Evolutionary conservation across 2,888 invertebrate genomes (phyloP).

Genomic region (Meandrusa payeni): DNA sequence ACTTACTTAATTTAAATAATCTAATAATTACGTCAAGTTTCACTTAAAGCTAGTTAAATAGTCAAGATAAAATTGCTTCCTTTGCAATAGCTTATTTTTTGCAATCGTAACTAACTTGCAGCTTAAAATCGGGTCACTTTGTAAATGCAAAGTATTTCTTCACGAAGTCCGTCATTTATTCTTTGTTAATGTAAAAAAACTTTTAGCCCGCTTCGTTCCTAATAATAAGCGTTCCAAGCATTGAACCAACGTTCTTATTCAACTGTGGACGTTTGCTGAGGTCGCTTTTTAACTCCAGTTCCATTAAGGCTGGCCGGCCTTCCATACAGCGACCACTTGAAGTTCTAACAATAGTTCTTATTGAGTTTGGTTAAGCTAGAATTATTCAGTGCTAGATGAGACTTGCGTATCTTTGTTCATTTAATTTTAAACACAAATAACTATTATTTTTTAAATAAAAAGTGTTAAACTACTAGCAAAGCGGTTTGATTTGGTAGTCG

Average conservation of each 20-base stretch:
- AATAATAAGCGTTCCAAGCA: conserved; percentile 16
- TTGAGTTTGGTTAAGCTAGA: conserved; percentile 5
- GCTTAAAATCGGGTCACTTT: conserved; percentile 15
- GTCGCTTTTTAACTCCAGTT: conserved; percentile 16
- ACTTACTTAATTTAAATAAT: too few species aligned
- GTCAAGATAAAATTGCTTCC: too few species aligned
- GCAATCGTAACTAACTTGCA: too few species aligned
- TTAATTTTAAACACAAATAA: too few species aligned
- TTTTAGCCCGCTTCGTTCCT: conserved; percentile 5
- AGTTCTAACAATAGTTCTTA: conserved; percentile 10
- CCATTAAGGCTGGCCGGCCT: neutral
- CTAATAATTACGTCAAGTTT: too few species aligned
- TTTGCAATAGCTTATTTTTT: too few species aligned
- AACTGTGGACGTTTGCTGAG: conserved; percentile 11
- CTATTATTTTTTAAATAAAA: too few species aligned
- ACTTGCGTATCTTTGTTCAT: too few species aligned
- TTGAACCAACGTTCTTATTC: conserved; percentile 18
- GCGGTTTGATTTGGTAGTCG: too few species aligned
- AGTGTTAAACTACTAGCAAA: too few species aligned
- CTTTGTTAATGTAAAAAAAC: conserved; percentile 13
- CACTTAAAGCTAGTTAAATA: too few species aligned
- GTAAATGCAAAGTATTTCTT: conserved; percentile 1
- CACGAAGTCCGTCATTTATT: conserved; percentile 11
- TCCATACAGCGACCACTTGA: conserved; percentile 13
- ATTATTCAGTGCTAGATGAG: neutral